phyloP scores from a whole-genome alignment of 2,888 invertebrate genomes.

The Pinctada fucata region DNA sequence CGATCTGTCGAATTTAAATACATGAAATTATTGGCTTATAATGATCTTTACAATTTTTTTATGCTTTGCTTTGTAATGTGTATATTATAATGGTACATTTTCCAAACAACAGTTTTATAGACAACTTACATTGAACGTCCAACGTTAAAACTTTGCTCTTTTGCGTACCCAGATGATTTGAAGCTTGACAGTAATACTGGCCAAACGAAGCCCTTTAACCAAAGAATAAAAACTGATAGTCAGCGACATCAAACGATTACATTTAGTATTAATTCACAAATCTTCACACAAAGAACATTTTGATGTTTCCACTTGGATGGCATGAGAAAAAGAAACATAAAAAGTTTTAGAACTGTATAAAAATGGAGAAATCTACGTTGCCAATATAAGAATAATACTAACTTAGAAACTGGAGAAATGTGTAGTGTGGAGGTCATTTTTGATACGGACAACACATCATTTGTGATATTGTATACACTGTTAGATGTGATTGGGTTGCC shows the following conservation, averaged over 20 bases:
- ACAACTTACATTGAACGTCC: conserved; percentile 33
- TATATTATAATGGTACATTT: too few relatives aligned
- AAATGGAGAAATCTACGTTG: too few relatives aligned
- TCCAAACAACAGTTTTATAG: too few relatives aligned
- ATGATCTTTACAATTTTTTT: too few relatives aligned
- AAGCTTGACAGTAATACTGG: conserved; percentile 33
- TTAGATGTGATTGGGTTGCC: neutral
- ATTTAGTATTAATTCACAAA: neutral
- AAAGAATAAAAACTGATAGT: too few relatives aligned
- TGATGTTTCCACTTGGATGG: too few relatives aligned
- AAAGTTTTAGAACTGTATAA: too few relatives aligned
- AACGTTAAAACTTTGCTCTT: conserved; percentile 21
- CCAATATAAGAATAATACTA: neutral
- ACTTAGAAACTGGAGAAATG: neutral
- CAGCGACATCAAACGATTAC: neutral
- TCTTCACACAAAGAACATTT: neutral
- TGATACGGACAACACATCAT: neutral
- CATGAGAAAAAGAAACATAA: too few relatives aligned
- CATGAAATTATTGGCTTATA: too few relatives aligned
- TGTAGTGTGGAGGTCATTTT: neutral
- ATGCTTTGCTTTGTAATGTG: too few relatives aligned
- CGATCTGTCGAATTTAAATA: conserved; percentile 27
- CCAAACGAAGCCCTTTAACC: conserved; percentile 28
- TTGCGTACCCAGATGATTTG: conserved; percentile 27
- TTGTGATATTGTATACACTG: conserved; percentile 2